These are phyloP conservation scores for Archips crataeganus DNA, from an alignment of 2,888 invertebrate genomes.

Conservation along the genomic window DNA sequence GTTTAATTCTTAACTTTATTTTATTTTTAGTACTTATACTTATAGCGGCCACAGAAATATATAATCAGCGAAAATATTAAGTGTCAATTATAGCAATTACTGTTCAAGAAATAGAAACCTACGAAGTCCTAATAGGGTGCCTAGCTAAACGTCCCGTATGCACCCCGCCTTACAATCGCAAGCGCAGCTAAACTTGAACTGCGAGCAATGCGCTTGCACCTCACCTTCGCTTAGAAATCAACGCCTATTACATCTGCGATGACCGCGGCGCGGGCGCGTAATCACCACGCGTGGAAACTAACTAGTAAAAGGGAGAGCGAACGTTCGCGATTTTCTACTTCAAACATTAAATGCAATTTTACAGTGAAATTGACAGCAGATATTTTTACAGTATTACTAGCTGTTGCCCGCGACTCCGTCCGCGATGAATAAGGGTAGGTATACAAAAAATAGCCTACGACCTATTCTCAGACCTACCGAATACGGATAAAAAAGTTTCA, in stretches of 20 bases:
- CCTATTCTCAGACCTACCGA: too few relatives aligned
- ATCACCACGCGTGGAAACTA: constrained; percentile 50
- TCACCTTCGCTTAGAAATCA: constrained; percentile 85
- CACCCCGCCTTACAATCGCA: constrained; percentile 45
- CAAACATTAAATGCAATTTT: not conserved
- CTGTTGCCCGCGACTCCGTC: too few relatives aligned
- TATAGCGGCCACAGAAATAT: too few relatives aligned
- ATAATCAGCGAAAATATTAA: too few relatives aligned
- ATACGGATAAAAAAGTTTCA: too few relatives aligned
- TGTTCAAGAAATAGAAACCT: not conserved
- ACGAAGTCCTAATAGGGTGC: not conserved
- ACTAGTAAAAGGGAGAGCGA: constrained; percentile 77
- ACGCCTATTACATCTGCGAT: constrained; percentile 73
- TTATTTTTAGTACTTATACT: too few relatives aligned
- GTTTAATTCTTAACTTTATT: too few relatives aligned
- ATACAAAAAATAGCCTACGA: too few relatives aligned
- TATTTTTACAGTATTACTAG: not conserved
- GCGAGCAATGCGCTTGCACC: constrained; percentile 74
- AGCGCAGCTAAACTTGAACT: constrained; percentile 82
- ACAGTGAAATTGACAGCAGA: not conserved
- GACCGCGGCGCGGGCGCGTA: constrained; percentile 48
- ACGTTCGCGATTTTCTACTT: constrained; percentile 3
- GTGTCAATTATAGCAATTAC: too few relatives aligned
- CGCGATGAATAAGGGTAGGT: too few relatives aligned
- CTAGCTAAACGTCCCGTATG: constrained; percentile 8